Evolutionary conservation across 1,140 invertebrate genomes (phyloP).

Genomic region (Sarcophaga peregrina): DNA sequence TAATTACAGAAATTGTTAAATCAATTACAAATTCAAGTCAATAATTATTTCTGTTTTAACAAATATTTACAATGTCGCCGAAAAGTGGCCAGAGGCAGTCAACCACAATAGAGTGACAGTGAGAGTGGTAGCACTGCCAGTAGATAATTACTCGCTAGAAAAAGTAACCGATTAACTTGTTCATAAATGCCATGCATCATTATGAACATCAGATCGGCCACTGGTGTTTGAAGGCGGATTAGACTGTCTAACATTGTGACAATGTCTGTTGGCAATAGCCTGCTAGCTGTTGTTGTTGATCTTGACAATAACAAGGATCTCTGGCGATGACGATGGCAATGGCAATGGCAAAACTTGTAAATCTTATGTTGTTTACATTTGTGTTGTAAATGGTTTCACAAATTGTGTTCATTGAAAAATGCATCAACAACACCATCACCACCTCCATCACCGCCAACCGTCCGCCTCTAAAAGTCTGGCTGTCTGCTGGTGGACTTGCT

Average conservation of each 20-base stretch:
- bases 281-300: background rate
- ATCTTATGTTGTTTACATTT: slow-evolving; percentile 30
- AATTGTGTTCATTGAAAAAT: slow-evolving; percentile 9
- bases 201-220: background rate
- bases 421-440: background rate
- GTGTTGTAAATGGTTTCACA: slow-evolving; percentile 32
- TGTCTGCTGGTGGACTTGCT: no score
- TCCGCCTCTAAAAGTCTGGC: background rate
- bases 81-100: no score
- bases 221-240: background rate
- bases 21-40: no score
- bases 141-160: background rate
- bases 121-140: no score
- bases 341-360: background rate
- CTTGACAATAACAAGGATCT: background rate
- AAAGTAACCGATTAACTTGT: slow-evolving; percentile 7
- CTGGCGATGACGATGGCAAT: background rate
- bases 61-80: no score
- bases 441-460: background rate
- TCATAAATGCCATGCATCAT: background rate
- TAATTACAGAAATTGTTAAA: no score
- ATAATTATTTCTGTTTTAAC: no score
- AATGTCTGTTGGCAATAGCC: background rate
- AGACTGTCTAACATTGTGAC: background rate
- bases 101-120: no score